phyloP scores from a whole-genome alignment of 2,113 vertebrate genomes.

The Centrocercus urophasianus region DNA sequence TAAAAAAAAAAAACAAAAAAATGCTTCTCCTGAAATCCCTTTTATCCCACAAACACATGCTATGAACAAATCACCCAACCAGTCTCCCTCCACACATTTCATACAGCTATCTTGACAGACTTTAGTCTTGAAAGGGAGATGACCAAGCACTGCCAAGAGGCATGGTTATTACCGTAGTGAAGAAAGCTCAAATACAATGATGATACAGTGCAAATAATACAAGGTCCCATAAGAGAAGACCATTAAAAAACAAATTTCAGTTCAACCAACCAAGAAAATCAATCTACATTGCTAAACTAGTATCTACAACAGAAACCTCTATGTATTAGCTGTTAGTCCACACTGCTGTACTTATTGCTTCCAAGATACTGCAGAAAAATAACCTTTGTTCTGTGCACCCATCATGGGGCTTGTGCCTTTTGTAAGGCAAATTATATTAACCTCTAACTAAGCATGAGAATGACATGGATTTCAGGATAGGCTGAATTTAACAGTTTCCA shows the following conservation, averaged over 20 bases:
- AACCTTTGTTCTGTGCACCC: not conserved
- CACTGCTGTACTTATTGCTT: not conserved
- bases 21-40: not conserved
- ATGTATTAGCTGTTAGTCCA: not conserved
- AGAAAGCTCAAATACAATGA: not conserved
- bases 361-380: not conserved
- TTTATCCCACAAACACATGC: not conserved
- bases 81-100: not conserved
- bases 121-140: not conserved
- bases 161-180: not conserved
- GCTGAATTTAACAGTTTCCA: not conserved
- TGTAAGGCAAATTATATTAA: not conserved
- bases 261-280: constrained; percentile 13
- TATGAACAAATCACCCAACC: not conserved
- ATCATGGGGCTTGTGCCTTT: not conserved
- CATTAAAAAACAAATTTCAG: constrained; percentile 25
- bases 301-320: not conserved
- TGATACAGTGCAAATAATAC: not conserved
- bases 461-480: fast-evolving
- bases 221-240: not conserved
- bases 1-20: too few relatives aligned
- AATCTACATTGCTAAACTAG: not conserved
- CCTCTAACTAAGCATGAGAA: not conserved
- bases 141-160: not conserved
- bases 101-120: not conserved